Base-by-base conservation (phyloP, 2,888 invertebrate genomes). In the Diaprepes abbreviatus region DNA sequence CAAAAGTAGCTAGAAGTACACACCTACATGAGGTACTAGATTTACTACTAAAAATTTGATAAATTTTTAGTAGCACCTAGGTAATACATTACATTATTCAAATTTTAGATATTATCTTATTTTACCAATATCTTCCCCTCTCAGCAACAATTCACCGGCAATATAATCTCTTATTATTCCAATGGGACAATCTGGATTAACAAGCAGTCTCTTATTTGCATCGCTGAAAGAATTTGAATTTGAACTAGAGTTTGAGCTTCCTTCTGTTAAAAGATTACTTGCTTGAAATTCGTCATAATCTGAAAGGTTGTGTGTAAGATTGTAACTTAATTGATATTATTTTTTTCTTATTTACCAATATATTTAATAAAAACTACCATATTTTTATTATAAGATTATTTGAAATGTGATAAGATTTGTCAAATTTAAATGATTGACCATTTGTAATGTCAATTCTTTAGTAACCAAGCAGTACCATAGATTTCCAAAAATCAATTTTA, bases 111-210 rank as follows among this genome's bases (percentile, higher is more conserved):
- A n/a, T n/a, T n/a, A 19, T 28, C 10, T 3, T 36, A 36, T 1
- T 17, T 45, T 73, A 74, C 74, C 60, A 62, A 40, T 50, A 12
- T 50, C 33, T 17, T 74, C 63, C 14, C 58, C 71, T n/a, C 45
- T 45, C 17, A 75, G 62, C 7, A 69, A 70, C 36, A 72, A 63
- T 67, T 73, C 64, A 31, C 59, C 40, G 14, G 45, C 73, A 58
- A 85, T 78, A 62, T 83, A 84, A 73, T 84, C 81, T 38, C 82
- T 66, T 73, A 85, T 80, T 40, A 84, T 77, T 69, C 80, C 80
- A 6, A 83, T 74, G 7, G 80, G 80, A 72, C 85, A 84, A 70
- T 85, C 80, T 16, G 83, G 82, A 74, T 85, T 85, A 35, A 84
- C 74, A 50, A 84, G 70, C 31, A 82, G 59, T 65, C 80, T 74